Percentiles rank a stretch among this genome's conserved stretches.
These are phyloP conservation scores for Mormyrus hasselquistii DNA, from an alignment of 2,797 vertebrate genomes.

Conservation along the genomic window DNA sequence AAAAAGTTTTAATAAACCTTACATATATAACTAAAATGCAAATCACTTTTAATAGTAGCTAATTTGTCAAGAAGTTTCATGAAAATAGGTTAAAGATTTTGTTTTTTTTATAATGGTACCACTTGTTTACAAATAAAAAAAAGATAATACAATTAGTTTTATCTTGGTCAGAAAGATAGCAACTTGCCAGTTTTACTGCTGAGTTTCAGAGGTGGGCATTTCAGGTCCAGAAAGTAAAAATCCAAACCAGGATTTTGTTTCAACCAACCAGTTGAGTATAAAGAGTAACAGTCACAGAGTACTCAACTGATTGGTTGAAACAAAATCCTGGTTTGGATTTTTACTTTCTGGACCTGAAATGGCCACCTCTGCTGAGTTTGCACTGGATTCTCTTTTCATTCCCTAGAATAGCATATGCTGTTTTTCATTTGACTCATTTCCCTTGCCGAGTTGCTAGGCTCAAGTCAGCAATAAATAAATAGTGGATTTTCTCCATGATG, in stretches of 20 bases:
- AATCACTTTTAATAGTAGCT: neutral
- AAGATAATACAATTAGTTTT: neutral
- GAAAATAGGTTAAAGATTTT: neutral
- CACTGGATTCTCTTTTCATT: neutral
- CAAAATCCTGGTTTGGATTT: too few relatives aligned
- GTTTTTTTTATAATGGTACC: neutral
- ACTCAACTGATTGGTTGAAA: too few relatives aligned
- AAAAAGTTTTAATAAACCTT: neutral
- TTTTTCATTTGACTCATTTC: neutral
- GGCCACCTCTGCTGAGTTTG: neutral
- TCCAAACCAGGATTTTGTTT: too few relatives aligned
- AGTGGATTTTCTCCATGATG: neutral
- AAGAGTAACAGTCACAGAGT: too few relatives aligned
- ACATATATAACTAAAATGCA: neutral
- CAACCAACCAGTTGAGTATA: too few relatives aligned
- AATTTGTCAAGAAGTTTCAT: neutral
- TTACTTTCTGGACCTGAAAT: too few relatives aligned
- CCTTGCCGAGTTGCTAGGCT: neutral
- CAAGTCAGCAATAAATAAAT: constrained; percentile 1
- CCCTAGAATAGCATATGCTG: neutral
- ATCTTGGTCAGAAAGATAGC: neutral
- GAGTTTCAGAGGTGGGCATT: neutral
- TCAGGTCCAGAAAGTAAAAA: too few relatives aligned
- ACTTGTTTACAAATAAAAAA: neutral
- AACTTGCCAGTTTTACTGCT: neutral